Conservation (phyloP, 2,113 vertebrate species). For the Rhadina sibilatrix region DNA sequence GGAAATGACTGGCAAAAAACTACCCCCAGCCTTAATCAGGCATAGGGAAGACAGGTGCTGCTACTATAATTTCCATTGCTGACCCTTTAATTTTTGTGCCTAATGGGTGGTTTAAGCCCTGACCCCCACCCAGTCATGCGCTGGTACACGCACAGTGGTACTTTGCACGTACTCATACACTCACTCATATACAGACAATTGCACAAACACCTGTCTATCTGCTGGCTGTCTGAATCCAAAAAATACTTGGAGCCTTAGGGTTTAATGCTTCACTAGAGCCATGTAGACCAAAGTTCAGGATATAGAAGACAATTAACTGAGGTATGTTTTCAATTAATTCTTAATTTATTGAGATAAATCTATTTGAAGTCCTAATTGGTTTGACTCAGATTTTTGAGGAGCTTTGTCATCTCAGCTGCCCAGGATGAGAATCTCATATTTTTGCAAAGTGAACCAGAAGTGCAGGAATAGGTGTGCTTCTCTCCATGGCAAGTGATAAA, state of each 20-base stretch:
- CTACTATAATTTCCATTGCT: neutral
- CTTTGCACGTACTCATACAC: fast-evolving
- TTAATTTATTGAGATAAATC: neutral
- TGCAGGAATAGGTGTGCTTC: neutral
- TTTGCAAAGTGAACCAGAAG: neutral
- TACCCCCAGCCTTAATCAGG: neutral
- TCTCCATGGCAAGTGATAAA: neutral
- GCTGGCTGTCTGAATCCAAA: neutral
- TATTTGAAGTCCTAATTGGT: neutral
- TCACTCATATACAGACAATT: neutral
- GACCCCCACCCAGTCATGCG: fast-evolving
- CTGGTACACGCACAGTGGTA: neutral
- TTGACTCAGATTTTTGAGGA: neutral
- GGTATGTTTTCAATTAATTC: neutral
- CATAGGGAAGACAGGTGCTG: neutral
- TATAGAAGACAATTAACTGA: neutral
- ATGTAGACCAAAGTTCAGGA: neutral
- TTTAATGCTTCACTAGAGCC: neutral
- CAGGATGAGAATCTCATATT: neutral
- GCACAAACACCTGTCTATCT: neutral
- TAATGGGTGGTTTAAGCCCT: neutral
- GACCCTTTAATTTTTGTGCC: neutral
- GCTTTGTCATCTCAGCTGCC: neutral
- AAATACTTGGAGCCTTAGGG: neutral
- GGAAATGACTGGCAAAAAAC: neutral